These are phyloP conservation scores for Choreutis nemorana DNA, from an alignment of 2,888 invertebrate genomes.

Conservation along the genomic window DNA sequence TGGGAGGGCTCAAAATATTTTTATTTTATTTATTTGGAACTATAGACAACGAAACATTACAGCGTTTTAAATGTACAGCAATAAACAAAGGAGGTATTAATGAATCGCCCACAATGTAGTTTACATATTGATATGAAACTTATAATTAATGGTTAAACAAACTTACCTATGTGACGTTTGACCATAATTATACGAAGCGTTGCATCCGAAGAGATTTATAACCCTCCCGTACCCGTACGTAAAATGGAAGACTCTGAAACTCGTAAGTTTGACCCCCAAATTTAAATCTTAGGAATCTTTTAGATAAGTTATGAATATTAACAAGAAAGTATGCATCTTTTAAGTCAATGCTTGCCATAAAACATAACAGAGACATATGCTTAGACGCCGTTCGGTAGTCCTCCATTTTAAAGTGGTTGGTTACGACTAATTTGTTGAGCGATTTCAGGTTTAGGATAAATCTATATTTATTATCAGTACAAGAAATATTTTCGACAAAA, in stretches of 20 bases:
- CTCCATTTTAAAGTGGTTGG: slow-evolving; percentile 2
- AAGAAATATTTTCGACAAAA: background rate
- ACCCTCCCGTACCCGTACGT: too few relatives aligned
- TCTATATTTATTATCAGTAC: background rate
- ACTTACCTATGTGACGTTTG: too few relatives aligned
- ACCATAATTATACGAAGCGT: too few relatives aligned
- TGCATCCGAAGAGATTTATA: too few relatives aligned
- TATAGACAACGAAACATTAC: too few relatives aligned
- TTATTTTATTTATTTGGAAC: too few relatives aligned
- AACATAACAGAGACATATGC: background rate
- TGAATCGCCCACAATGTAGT: too few relatives aligned
- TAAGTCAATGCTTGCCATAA: slow-evolving; percentile 8
- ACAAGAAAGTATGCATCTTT: slow-evolving; percentile 7
- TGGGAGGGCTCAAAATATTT: too few relatives aligned
- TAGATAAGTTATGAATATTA: background rate
- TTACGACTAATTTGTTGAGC: background rate
- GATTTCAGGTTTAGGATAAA: slow-evolving; percentile 1
- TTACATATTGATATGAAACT: too few relatives aligned
- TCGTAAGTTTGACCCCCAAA: slow-evolving; percentile 6
- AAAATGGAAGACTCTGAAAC: slow-evolving; percentile 9
- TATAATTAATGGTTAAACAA: too few relatives aligned
- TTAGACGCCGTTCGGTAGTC: slow-evolving; percentile 1
- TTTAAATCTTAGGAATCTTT: slow-evolving; percentile 3
- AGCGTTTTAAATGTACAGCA: too few relatives aligned
- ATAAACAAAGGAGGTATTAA: too few relatives aligned